Evolutionary conservation across 2,888 invertebrate species (phyloP).

Genomic region (Petrolisthes cinctipes): DNA sequence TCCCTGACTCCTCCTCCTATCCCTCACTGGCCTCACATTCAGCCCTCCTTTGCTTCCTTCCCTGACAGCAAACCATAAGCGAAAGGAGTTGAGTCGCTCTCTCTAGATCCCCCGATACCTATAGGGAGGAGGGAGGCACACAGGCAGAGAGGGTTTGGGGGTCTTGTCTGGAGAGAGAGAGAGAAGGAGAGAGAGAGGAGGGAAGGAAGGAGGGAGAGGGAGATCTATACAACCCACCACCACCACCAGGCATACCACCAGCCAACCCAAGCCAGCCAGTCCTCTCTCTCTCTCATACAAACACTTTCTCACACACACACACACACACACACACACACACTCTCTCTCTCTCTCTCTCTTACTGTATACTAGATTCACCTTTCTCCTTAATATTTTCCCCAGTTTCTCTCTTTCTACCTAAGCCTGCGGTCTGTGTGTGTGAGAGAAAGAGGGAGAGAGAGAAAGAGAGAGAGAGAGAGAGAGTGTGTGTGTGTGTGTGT

Average conservation of each 20-base stretch:
- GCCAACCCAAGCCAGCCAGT: not conserved
- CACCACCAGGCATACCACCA: not conserved
- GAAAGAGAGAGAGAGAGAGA: no score
- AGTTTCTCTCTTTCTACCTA: no score
- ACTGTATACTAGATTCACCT: no score
- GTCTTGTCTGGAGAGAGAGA: constrained; percentile 4
- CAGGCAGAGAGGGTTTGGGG: not conserved
- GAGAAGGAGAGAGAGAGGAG: constrained; percentile 7
- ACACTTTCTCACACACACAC: not conserved
- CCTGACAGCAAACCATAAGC: not conserved
- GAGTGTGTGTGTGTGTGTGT: no score
- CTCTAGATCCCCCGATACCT: not conserved
- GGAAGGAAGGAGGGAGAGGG: constrained; percentile 2
- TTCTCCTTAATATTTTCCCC: not conserved
- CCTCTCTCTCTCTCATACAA: not conserved
- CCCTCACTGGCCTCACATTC: constrained; percentile 1
- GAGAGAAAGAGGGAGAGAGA: no score
- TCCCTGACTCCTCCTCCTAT: not conserved
- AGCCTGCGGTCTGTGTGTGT: no score
- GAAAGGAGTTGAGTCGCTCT: not conserved
- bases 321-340: not conserved
- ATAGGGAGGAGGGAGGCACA: not conserved
- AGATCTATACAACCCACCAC: not conserved
- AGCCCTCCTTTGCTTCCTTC: constrained; percentile 5
- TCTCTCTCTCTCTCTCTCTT: not conserved